Evolutionary conservation across 2,113 vertebrate species (phyloP).

Genomic region (Burhinus bistriatus): DNA sequence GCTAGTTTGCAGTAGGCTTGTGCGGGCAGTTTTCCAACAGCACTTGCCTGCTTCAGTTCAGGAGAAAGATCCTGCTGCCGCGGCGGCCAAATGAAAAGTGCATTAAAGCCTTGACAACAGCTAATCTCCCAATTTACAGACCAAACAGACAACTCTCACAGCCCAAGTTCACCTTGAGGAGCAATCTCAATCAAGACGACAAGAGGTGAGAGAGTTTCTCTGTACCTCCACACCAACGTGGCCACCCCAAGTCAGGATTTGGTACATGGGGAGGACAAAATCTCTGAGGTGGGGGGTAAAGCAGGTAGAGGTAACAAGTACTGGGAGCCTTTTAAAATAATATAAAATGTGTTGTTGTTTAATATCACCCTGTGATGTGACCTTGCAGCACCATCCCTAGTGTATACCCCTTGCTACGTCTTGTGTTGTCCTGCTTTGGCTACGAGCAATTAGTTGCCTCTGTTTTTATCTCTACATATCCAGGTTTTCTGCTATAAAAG

Average conservation of each 20-base stretch:
- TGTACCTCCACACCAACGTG: fast-evolving
- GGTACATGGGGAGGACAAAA: neutral
- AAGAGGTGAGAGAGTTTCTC: neutral
- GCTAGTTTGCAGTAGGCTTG: neutral
- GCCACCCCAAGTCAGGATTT: neutral
- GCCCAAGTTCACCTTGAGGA: neutral
- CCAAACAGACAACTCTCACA: neutral
- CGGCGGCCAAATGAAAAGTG: neutral
- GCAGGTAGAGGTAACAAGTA: neutral
- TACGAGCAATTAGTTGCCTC: neutral
- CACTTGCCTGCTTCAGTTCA: neutral
- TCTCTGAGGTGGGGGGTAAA: neutral
- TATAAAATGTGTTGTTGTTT: neutral
- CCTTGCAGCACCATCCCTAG: neutral
- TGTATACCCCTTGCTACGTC: neutral
- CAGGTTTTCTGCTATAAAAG: neutral
- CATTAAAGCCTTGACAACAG: neutral
- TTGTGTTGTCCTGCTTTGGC: neutral
- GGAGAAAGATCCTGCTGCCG: neutral
- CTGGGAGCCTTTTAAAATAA: neutral
- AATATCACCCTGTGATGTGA: neutral
- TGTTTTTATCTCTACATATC: neutral
- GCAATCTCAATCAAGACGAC: no score
- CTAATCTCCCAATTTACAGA: neutral
- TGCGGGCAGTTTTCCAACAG: neutral